Percentiles rank a stretch among this genome's conserved stretches.
Evolutionary conservation across 2,113 vertebrate genomes (phyloP).

Genomic region (Coptodon bakossiorum): DNA sequence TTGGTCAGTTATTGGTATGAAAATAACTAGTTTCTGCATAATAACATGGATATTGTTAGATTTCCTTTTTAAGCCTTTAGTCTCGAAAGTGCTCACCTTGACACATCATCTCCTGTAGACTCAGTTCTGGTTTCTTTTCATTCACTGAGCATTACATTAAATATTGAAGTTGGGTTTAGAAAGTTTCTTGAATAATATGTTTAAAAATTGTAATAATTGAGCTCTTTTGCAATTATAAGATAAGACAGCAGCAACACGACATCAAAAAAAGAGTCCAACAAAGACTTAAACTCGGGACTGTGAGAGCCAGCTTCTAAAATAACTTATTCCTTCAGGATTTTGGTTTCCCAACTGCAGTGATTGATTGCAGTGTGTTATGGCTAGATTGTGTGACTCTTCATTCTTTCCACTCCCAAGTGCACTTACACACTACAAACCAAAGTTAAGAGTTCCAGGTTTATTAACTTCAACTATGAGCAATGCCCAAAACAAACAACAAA

Average conservation of each 20-base stretch:
- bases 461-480: neutral
- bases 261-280: neutral
- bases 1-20: neutral
- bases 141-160: neutral
- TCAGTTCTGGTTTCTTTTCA: neutral
- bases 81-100: neutral
- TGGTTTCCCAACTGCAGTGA: neutral
- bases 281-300: neutral
- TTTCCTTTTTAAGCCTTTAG: neutral
- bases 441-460: neutral
- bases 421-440: neutral
- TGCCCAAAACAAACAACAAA: neutral
- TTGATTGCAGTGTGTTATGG: neutral
- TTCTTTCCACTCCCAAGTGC: neutral
- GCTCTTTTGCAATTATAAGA: neutral
- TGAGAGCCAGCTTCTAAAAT: neutral
- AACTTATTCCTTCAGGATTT: neutral
- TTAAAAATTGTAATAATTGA: neutral
- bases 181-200: neutral
- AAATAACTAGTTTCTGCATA: neutral
- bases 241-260: neutral
- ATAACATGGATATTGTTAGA: neutral
- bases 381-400: neutral
- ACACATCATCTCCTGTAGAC: neutral
- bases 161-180: neutral